Base-by-base conservation (phyloP, 1,140 invertebrate species). In the Oryctes rhinoceros region DNA sequence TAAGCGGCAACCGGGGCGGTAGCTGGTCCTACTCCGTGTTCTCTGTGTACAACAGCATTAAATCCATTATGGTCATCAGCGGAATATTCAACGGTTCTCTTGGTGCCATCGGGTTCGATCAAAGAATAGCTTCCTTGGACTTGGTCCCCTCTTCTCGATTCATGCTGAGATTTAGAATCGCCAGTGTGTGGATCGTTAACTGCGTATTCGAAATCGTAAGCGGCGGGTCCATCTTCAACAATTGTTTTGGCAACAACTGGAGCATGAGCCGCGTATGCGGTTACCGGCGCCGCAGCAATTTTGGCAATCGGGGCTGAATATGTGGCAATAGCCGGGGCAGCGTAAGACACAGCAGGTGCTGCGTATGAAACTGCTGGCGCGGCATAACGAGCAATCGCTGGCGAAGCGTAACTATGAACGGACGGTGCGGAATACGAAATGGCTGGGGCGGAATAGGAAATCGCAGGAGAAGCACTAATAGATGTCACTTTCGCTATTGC, bases 201-300 rank as follows among this genome's bases (percentile, higher is more conserved):
- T 77, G 87, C 84, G 85, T 91, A 92, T 18, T 89, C 86, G 87
- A 90, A 92, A 83, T 90, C 89, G 84, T 91, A 91, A 76, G 75
- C 75, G 11, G 75, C 75, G 4, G 75, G 75, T 0, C 35, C 75
- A n/a, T 76, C 75, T 44, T 44, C 35, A 3, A 76, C 75, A 37
- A 30, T 30, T 3, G 75, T 48, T 48, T 76, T 76, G 18, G 75
- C 75, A 24, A 76, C 75, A 15, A 76, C 37, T 10, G 75, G 75
- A 49, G 75, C 75, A n/a, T 44, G 75, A 24, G 75, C 37, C 30
- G 77, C 47, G 48, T 78, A 78, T 9, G 47, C 59, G 20, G 47
- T 48, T 10, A 78, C 77, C n/a, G 75, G 39, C n/a, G 75, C 39
- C n/a, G 75, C 37, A 35, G 71, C 75, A n/a, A 30, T 13, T 76